Evolutionary conservation across 2,113 vertebrate species (phyloP).

Genomic region (Dasyprocta punctata): DNA sequence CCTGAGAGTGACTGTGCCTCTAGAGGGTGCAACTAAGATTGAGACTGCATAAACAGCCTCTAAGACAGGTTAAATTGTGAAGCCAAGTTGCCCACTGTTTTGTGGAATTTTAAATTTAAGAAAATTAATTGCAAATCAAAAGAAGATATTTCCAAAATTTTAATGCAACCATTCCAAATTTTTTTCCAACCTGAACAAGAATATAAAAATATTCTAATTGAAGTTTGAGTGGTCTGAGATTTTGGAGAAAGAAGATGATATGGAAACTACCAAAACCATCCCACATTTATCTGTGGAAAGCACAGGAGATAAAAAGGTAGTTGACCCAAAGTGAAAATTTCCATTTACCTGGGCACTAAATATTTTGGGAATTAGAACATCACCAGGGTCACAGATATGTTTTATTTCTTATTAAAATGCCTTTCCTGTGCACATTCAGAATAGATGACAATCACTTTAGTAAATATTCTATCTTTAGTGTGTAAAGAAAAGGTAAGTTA

Average conservation of each 20-base stretch:
- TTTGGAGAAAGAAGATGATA: not conserved
- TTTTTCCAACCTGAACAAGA: not conserved
- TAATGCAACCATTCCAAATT: not conserved
- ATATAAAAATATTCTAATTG: not conserved
- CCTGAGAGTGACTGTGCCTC: not conserved
- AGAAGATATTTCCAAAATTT: not conserved
- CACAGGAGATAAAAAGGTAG: not conserved
- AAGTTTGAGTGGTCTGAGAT: not conserved
- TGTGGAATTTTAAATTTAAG: not conserved
- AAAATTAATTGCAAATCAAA: not conserved
- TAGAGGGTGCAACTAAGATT: not conserved
- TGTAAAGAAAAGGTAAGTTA: not conserved
- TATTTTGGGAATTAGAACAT: not conserved
- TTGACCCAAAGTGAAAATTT: not conserved
- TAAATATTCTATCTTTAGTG: not conserved
- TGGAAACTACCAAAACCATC: not conserved
- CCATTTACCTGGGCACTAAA: not conserved
- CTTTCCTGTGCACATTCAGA: not conserved
- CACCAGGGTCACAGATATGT: not conserved
- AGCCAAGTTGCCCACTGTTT: not conserved
- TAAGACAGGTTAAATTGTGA: not conserved
- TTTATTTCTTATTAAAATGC: not conserved
- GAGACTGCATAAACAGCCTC: not conserved
- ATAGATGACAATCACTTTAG: constrained; percentile 14
- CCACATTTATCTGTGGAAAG: not conserved